phyloP scores from a whole-genome alignment of 1,140 invertebrate species.

The Chrysomallon squamiferum region DNA sequence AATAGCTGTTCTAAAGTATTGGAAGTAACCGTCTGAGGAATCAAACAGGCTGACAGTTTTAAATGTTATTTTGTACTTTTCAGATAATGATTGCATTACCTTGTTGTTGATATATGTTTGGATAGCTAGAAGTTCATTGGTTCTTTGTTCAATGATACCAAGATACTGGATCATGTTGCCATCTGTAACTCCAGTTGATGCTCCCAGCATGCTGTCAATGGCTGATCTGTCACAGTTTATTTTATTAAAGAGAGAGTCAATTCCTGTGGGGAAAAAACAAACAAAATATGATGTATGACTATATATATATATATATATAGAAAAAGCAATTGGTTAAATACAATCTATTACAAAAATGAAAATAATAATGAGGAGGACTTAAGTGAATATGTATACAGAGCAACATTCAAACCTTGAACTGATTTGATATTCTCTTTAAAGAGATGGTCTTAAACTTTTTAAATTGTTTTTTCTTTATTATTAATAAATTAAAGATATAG shows the following conservation, averaged over 20 bases:
- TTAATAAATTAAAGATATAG: no score
- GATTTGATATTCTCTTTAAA: no score
- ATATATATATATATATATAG: neutral
- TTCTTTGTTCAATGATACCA: conserved; percentile 63
- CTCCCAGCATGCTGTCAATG: conserved; percentile 62
- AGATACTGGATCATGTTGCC: conserved; percentile 63
- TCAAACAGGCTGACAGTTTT: no score
- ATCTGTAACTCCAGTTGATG: conserved; percentile 58
- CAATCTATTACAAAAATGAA: no score
- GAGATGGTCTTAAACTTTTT: no score
- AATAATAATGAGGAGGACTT: no score
- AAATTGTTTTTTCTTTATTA: no score
- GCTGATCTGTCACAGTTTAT: conserved; percentile 60
- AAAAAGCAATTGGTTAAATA: neutral
- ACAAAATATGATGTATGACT: conserved; percentile 12
- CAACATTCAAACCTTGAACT: no score
- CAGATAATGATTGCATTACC: conserved; percentile 41
- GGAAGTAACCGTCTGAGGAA: no score
- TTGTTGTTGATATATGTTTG: conserved; percentile 55
- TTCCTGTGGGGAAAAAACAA: conserved; percentile 55
- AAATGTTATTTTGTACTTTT: no score
- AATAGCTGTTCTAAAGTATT: no score
- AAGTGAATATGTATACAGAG: no score
- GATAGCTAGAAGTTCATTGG: conserved; percentile 61
- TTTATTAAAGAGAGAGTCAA: conserved; percentile 62